These are phyloP conservation scores for Jaculus jaculus DNA, from an alignment of 2,113 vertebrate genomes.

Conservation along the genomic window DNA sequence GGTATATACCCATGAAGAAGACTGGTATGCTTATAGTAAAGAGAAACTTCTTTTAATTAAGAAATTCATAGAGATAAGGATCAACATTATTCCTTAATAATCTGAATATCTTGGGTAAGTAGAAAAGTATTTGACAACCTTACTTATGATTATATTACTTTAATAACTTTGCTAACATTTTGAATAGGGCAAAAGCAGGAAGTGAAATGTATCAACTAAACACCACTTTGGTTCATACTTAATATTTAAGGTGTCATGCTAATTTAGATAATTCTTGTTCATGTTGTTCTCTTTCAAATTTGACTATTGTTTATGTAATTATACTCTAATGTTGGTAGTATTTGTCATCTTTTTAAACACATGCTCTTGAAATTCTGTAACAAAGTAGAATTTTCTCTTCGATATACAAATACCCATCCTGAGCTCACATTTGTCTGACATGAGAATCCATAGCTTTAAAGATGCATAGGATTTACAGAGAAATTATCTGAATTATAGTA, in stretches of 20 bases:
- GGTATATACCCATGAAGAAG: too few species aligned
- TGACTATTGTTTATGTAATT: neutral
- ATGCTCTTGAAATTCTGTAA: neutral
- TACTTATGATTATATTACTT: too few species aligned
- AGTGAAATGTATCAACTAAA: neutral
- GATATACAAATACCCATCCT: neutral
- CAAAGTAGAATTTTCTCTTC: neutral
- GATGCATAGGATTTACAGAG: neutral
- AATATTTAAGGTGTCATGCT: neutral
- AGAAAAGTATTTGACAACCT: too few species aligned
- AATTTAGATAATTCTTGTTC: neutral
- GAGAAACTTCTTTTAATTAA: too few species aligned
- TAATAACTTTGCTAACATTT: too few species aligned
- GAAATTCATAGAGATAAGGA: too few species aligned
- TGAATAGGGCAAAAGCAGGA: neutral
- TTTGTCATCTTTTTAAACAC: neutral
- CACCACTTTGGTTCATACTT: neutral
- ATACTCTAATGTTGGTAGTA: neutral
- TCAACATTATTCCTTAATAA: too few species aligned
- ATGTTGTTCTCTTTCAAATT: neutral
- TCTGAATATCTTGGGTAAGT: too few species aligned
- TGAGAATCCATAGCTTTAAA: neutral
- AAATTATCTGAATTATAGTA: neutral
- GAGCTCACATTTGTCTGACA: neutral
- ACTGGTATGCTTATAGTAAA: too few species aligned